Conservation (phyloP, 2,113 vertebrate species). For the Cichladusa arquata region DNA sequence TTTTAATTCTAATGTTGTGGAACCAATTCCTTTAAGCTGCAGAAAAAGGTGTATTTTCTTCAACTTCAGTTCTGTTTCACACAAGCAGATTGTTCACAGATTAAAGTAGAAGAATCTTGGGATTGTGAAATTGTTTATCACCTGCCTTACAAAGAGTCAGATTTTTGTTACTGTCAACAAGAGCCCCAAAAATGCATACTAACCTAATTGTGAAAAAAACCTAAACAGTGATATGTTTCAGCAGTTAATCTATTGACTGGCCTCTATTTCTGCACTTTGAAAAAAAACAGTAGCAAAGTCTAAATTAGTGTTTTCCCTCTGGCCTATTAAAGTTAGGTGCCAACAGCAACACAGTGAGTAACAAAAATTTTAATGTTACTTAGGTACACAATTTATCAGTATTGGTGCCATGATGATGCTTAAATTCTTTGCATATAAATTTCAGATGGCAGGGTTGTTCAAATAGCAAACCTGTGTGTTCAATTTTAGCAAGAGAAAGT, state of each 20-base stretch:
- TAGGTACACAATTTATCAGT: neutral
- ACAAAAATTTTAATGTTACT: neutral
- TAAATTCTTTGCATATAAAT: neutral
- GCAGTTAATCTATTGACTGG: neutral
- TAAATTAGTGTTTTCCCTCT: neutral
- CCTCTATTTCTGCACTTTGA: neutral
- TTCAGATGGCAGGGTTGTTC: neutral
- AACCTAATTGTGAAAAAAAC: neutral
- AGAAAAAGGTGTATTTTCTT: neutral
- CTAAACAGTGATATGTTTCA: neutral
- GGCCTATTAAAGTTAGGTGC: neutral
- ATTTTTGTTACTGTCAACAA: neutral
- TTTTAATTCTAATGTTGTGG: neutral
- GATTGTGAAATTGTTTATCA: neutral
- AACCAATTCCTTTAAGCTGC: neutral
- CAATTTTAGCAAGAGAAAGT: neutral
- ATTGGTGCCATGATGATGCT: neutral
- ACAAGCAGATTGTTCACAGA: fast-evolving
- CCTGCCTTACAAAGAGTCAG: neutral
- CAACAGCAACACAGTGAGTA: neutral
- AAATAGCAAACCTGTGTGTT: fast-evolving
- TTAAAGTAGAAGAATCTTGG: neutral
- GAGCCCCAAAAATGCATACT: neutral
- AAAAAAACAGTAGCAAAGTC: neutral
- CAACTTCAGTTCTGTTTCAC: neutral